Evolutionary conservation across 2,888 invertebrate species (phyloP), one percentile per base, ranked within the genome.

Genomic region (Drosophila melanosoma): DNA sequence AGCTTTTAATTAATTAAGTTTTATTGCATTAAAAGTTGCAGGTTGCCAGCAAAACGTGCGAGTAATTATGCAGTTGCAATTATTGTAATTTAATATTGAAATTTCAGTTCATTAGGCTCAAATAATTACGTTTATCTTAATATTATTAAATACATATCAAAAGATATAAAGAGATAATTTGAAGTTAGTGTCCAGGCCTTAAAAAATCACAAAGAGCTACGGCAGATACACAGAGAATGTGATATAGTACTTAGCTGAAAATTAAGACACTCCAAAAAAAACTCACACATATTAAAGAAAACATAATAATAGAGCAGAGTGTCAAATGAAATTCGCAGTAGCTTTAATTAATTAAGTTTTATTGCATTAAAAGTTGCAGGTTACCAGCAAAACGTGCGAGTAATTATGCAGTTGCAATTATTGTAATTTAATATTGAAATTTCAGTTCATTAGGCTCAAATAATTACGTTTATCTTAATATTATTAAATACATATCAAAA

Each of bases 261-360:
- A n/a, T n/a, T n/a, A 48, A 45, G 11, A 52, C 33, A 62, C 35
- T 33, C 26, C 35, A 1, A 53, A 20, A 1, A 53, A 20, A 38
- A 23, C 11, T 52, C n/a, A 17, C 23, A 33, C 6, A 26, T 7
- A 20, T 58, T 57, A 32, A 40, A 53, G 65, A 36, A 49, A 58
- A 51, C 52, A 78, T 65, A 76, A 74, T 76, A 74, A 68, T 61
- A 48, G 38, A n/a, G 51, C 48, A 45, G 45, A 29, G 76, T 72
- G 72, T 76, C 72, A 78, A 81, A 68, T 65, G 53, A 52, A 68
- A 78, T 76, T 78, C 76, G 77, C 63, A 60, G 68, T 64, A 51
- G n/a, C 49, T 63, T n/a, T 48, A 76, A 81, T 81, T 76, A 29
- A 29, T 29, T 29, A 29, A 29, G 29, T 29, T 29, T 29, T 29